Base-by-base conservation (phyloP, 2,797 vertebrate species). In the Holocentrus rufus region DNA sequence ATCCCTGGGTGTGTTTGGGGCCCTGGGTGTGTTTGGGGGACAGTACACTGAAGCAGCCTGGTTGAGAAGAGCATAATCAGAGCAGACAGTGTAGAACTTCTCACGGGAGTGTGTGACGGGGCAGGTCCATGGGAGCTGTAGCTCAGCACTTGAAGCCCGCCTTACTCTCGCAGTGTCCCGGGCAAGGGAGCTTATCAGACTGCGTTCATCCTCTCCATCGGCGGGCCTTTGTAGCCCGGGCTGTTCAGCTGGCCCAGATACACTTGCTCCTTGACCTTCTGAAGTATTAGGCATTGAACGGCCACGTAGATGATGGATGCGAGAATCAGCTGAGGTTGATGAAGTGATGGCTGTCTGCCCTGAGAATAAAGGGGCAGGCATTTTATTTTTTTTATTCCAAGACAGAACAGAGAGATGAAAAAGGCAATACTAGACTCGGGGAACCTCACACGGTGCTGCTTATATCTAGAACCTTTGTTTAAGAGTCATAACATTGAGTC, bases 41-140 rank as follows among this genome's bases (percentile, higher is more conserved):
- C 94, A 93, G 90, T 93, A 95, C 82, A 96, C 90, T 11, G 95
- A 95, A 13, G 95, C 93, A 3, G 96, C 98, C 91, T 95, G 96
- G 91, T 99, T 98, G 82, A 99, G 95, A 62, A 98, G 95, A n/a
- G 97, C 97, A 74, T 97, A 98, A 87, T 99, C 98, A 0, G 98
- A 98, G 87, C 98, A 99, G 81, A 99, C 96, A 0, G 97, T 98
- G 92, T 99, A 99, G 92, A 99, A 97, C 88, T 97, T 98, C 91
- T 99, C 97, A n/a, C 94, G 87, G 64, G 97, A 97, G 70, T 98
- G 97, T 17, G 97, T 98, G 89, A 98, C 98, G 1, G 97, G 98
- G 87, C 97, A 98, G 77, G 95, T 95, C 95, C 97, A 96, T 0
- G 96, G 96, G 79, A 96, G 96, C 91, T 95, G 96, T 7, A 96